Evolutionary conservation across 2,888 invertebrate genomes (phyloP).

Genomic region (Leptopilina drosophilae): DNA sequence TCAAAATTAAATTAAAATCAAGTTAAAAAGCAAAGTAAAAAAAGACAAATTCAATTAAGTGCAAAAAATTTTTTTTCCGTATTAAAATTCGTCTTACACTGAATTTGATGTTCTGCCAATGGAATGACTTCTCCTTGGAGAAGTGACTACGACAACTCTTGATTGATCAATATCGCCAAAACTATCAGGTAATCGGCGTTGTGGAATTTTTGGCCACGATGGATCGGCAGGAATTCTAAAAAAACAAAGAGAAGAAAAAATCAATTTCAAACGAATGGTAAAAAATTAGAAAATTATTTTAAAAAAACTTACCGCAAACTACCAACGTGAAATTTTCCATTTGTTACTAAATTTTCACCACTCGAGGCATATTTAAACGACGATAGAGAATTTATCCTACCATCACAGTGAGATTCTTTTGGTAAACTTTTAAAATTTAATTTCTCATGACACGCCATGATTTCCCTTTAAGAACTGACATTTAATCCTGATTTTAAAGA

Average conservation of each 20-base stretch:
- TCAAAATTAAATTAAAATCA: too few species aligned
- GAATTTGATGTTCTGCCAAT: constrained; percentile 58
- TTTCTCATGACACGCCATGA: constrained; percentile 68
- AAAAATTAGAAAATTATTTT: not conserved
- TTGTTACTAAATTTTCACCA: constrained; percentile 66
- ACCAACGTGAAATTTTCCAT: constrained; percentile 63
- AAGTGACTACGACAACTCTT: constrained; percentile 65
- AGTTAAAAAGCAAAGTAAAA: too few species aligned
- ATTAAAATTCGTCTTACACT: constrained; percentile 57
- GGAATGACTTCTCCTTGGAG: constrained; percentile 66
- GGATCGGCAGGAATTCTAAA: constrained; percentile 71
- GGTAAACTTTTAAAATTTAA: constrained; percentile 67
- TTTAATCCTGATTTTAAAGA: constrained; percentile 42
- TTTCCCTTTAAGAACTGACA: constrained; percentile 58
- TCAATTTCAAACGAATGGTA: not conserved
- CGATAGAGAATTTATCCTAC: constrained; percentile 8
- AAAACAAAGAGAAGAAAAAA: constrained; percentile 36
- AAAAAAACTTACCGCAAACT: constrained; percentile 64
- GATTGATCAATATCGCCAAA: constrained; percentile 63
- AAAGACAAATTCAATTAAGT: too few species aligned
- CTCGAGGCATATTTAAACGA: constrained; percentile 62
- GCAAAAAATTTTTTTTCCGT: too few species aligned
- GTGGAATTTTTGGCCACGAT: constrained; percentile 74
- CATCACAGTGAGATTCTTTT: constrained; percentile 5
- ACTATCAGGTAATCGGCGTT: constrained; percentile 64